Base-by-base conservation (phyloP, 2,113 vertebrate species). In the Daboia siamensis region DNA sequence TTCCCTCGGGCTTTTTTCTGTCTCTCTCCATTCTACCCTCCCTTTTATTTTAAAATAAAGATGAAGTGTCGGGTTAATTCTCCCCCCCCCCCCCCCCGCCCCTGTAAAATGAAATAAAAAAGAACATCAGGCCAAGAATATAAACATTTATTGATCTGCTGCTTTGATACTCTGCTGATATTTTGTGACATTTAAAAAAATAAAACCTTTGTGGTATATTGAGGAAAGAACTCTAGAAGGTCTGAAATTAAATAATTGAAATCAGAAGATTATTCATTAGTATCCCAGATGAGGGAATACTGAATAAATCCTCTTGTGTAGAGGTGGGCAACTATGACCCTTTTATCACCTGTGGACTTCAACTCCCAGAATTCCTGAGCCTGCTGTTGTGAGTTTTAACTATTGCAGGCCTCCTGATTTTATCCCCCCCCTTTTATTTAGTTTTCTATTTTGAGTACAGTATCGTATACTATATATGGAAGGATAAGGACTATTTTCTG, bases 111-210 rank as follows among this genome's bases (percentile, higher is more conserved):
- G 48, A 96, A 95, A 94, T 61, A 86, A 15, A 55, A 96, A 94
- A 94, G 89, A 95, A 33, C 92, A 96, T 95, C 89, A 94, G 88
- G 91, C 84, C 93, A 94, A 89, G 95, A 95, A 96, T 93, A 95
- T 59, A 97, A 96, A 96, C 94, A 96, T 94, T 93, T 94, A 97
- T 95, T 97, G 94, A 96, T 88, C 97, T n/a, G 46, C 86, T 95
- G 92, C 91, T 96, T 94, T 91, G 85, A 94, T 95, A 94, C 92
- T 94, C 69, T 95, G 90, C 93, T 96, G 94, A 95, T 97, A 97
- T 97, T 97, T 96, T 95, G 46, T 97, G 97, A 97, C 95, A 97
- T 97, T 97, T 97, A 95, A 94, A 94, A 51, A 93, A 94, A 93
- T 95, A 93, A 94, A 93, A 96, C 96, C 94, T 95, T 97, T 93